Conservation (phyloP, 2,797 vertebrate genomes). For the Ctenopoma multispine region DNA sequence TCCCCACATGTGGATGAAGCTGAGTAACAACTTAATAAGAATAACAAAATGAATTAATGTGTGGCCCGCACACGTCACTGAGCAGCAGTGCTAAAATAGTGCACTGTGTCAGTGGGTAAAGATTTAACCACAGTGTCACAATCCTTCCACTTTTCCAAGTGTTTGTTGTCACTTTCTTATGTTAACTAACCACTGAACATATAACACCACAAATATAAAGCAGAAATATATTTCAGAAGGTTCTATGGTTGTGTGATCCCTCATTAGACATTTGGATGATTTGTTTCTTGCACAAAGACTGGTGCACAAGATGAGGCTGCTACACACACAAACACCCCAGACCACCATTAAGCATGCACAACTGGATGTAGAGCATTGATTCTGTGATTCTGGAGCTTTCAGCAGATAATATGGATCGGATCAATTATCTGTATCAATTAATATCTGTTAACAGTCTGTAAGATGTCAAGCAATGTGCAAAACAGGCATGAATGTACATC, state of each 20-base stretch:
- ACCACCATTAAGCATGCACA: background rate
- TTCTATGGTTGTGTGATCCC: background rate
- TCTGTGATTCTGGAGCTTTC: background rate
- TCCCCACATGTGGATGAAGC: background rate
- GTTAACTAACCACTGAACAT: background rate
- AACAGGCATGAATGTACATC: background rate
- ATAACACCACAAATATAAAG: background rate
- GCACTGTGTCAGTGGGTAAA: slow-evolving; percentile 28
- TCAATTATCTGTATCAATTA: background rate
- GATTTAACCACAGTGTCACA: background rate
- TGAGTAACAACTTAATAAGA: background rate
- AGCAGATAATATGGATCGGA: too few relatives aligned
- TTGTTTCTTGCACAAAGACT: background rate
- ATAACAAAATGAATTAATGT: background rate
- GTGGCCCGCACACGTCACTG: background rate
- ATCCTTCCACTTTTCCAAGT: background rate
- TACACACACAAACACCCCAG: background rate
- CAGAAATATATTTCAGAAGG: background rate
- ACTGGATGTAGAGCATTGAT: background rate
- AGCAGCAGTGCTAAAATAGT: slow-evolving; percentile 10
- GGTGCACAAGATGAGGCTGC: background rate
- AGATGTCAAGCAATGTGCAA: background rate
- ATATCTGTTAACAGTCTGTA: background rate
- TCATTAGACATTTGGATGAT: background rate
- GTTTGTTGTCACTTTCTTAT: background rate